Percentiles rank a stretch among this genome's conserved stretches.
Conservation (phyloP, 2,113 vertebrate species). For the Saccopteryx leptura region DNA sequence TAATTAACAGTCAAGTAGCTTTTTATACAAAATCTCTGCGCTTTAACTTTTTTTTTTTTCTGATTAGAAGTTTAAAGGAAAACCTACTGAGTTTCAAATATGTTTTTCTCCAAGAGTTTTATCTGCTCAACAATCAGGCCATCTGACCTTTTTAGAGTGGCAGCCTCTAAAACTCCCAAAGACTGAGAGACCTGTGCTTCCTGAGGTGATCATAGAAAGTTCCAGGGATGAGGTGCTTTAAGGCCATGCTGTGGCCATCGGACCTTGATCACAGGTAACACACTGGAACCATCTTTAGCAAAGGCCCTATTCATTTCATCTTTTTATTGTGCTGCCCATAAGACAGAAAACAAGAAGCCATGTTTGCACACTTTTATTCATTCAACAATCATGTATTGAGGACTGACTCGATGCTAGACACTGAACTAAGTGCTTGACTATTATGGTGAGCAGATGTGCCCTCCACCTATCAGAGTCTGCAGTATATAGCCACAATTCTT, state of each 20-base stretch:
- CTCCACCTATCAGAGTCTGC: not conserved
- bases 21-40: constrained; percentile 69
- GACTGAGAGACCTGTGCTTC: not conserved
- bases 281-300: not conserved
- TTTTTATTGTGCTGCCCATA: not conserved
- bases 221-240: not conserved
- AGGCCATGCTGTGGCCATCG: not conserved
- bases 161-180: not conserved
- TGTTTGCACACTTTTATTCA: constrained; percentile 12
- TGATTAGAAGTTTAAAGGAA: constrained; percentile 72
- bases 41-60: constrained; percentile 71
- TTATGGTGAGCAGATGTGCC: not conserved
- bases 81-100: constrained; percentile 49
- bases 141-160: not conserved
- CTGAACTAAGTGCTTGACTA: not conserved
- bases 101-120: constrained; percentile 42
- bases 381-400: constrained; percentile 12
- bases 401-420: not conserved
- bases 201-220: not conserved
- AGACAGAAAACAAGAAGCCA: not conserved
- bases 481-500: not conserved
- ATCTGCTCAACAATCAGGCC: not conserved
- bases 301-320: not conserved
- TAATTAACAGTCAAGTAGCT: constrained; percentile 79
- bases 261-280: not conserved